Percentiles rank a stretch among this genome's conserved stretches.
Conservation (phyloP, 2,888 invertebrate species). For the Bugulina stolonifera region DNA sequence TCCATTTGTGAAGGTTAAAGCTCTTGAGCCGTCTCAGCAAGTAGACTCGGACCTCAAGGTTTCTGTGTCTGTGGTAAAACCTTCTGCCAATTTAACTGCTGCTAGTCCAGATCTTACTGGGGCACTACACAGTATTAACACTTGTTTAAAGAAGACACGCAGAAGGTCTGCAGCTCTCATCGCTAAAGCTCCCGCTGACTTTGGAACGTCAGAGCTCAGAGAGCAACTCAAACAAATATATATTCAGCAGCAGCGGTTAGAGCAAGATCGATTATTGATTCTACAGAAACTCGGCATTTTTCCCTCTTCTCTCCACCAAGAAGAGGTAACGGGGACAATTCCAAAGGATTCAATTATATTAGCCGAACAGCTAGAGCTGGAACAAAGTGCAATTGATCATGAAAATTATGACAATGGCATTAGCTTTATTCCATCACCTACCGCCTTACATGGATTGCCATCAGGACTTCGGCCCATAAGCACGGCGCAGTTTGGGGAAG, state of each 20-base stretch:
- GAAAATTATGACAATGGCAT: no score
- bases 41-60: no score
- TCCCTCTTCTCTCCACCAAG: no score
- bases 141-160: neutral
- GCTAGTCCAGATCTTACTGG: neutral
- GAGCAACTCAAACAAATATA: neutral
- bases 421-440: no score
- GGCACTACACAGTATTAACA: neutral
- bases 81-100: neutral
- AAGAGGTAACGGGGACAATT: no score
- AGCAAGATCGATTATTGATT: neutral
- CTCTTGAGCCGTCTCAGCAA: neutral
- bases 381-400: no score
- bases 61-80: neutral
- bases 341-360: no score
- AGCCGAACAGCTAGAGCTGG: conserved; percentile 5
- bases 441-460: no score
- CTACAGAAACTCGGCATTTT: neutral
- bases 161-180: neutral
- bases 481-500: no score
- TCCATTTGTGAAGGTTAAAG: neutral
- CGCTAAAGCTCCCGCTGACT: neutral
- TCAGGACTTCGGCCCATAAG: no score
- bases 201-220: neutral
- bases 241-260: neutral